Base-by-base conservation (phyloP, 2,797 vertebrate genomes). In the Danionella dracula region DNA sequence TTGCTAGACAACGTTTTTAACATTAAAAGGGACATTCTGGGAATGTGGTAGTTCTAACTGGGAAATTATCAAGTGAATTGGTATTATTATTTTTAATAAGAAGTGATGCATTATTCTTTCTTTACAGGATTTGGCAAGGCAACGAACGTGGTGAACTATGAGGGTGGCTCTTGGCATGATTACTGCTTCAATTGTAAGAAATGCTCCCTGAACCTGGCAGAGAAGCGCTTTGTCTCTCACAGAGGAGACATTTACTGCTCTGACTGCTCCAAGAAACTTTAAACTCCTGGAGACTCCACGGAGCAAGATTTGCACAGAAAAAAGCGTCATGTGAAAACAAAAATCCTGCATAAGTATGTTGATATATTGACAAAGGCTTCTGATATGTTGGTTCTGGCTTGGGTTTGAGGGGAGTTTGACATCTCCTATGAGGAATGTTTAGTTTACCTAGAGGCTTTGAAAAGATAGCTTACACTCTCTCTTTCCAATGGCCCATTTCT, bases 121-220 rank as follows among this genome's bases (percentile, higher is more conserved):
- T n/a, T 45, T 58, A 19, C 85, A 95, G 94, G 93, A 70, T 99
- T 98, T 77, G 95, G 95, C 78, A 95, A 93, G 90, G 96, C 94
- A 61, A 90, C 95, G 78, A 95, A 92, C 40, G 94, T 98, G 76
- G 94, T 99, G 86, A 97, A 90, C 85, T 94, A 95, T 0, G 94
- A 99, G 81, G 94, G 92, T 71, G 84, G 89, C 74, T 92, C 93
- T 72, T 98, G 94, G 94, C 97, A 98, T 0, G 95, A 96, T 75
- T 95, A 96, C 81, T 99, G 97, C 88, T 99, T 99, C 91, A 96
- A 92, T 83, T 99, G 97, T 78, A 97, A 93, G 84, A 92, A 83
- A 77, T 99, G 97, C 81, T 93, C 93, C 73, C 81, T 93, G 76
- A 91, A 88, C 41, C 85, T 99, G 85, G 87, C 93, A 78, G 94